Evolutionary conservation across 2,888 invertebrate genomes (phyloP), one percentile per base, ranked within the genome.

Genomic region (Candidula unifasciata): DNA sequence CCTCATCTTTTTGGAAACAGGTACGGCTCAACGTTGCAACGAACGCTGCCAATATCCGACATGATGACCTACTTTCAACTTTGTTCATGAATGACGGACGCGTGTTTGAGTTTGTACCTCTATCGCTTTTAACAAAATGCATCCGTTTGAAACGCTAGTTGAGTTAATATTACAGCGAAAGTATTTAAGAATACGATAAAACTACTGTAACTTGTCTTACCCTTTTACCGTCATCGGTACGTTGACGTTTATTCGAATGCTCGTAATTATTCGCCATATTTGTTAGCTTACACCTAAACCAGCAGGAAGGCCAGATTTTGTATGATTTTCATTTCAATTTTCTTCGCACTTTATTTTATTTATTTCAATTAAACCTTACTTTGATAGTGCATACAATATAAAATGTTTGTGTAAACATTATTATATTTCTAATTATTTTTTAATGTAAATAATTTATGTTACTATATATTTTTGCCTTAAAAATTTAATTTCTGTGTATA

Each of bases 181-280:
- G 3, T n/a, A 27, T 13, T 6, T 30, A 68, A 27, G 8, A 44
- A 44, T 44, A n/a, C 44, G 13, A 18, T n/a, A 44, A 73, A 27
- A 30, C 21, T 2, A 74, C 27, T 24, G 8, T 30, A 54, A 74
- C 10, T 18, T 27, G 24, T 5, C 74, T 76, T 77, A 81, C 85
- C 44, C 81, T 76, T 24, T 81, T 66, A 35, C 85, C 85, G 71
- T 85, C 85, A 64, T 85, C 85, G 0, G 81, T 85, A 8, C 85
- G 73, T 64, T 85, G 85, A 30, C 85, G 54, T 69, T 85, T 85
- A 30, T 81, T 81, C 0, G 85, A 77, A 73, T 85, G 85, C 30
- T 85, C 85, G 64, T 85, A 85, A 68, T 81, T 85, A 33, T 81
- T 81, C 69, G 85, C 80, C 85, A 85, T 85, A 27, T 80, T 84